Evolutionary conservation across 2,888 invertebrate genomes (phyloP), one percentile per base, ranked within the genome.

Genomic region (Merodon equestris): DNA sequence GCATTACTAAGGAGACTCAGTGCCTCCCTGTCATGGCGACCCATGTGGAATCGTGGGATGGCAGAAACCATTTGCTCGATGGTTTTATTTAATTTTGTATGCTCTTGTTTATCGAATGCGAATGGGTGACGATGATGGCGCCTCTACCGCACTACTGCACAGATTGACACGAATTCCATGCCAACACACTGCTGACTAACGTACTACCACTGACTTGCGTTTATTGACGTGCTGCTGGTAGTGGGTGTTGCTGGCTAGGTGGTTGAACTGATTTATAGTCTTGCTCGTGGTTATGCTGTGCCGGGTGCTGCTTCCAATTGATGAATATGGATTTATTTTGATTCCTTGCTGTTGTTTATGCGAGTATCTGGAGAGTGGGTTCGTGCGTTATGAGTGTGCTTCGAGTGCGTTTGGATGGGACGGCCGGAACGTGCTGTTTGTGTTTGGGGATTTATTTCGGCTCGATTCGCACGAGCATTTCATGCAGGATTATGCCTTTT

Each of bases 41-140:
- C n/a, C n/a, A n/a, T n/a, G n/a, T n/a, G n/a, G n/a, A n/a, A n/a
- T n/a, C n/a, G n/a, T n/a, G 47, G 58, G 51, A 60, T 68, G 73
- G 67, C 73, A 54, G 74, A 70, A 74, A 64, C 79, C 74, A 74
- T 79, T 79, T 60, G 74, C 53, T 17, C 70, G 79, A 70, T 47
- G 74, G 74, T 74, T 58, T 79, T 79, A 79, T 79, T 79, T 79
- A 79, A 79, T 73, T 79, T 60, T 64, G 17, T 79, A 73, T 53
- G 67, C 77, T 66, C 66, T 76, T 74, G 74, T 79, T 79, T 79
- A 68, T 60, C 54, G 64, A 64, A 61, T 68, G 68, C 73, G 67
- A 53, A 51, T 58, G 63, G 66, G 14, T 9, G 40, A 40, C 53
- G 15, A 5, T 1, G 2, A 14, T 9, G 14, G 7, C 66, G 75